phyloP scores from a whole-genome alignment of 2,797 vertebrate species.

The Parauchenoglanis punctatus region DNA sequence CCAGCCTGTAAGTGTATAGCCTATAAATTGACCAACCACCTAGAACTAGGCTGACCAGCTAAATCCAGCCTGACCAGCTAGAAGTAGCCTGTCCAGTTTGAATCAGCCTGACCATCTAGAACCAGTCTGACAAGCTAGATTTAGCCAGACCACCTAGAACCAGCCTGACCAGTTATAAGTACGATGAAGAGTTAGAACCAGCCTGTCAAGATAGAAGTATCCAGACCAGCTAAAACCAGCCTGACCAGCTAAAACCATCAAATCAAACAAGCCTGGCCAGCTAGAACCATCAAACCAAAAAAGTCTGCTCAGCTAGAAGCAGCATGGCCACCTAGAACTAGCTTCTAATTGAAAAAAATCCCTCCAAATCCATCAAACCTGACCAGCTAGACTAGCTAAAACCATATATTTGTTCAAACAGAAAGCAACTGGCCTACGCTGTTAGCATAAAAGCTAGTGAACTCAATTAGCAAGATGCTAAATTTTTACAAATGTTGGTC shows the following conservation, averaged over 20 bases:
- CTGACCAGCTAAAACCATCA: not conserved
- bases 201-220: not conserved
- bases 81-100: not conserved
- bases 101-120: not conserved
- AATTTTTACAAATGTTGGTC: not conserved
- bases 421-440: not conserved
- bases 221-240: not conserved
- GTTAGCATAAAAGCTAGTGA: not conserved
- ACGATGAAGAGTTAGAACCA: not conserved
- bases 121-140: not conserved
- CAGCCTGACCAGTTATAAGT: not conserved
- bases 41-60: not conserved
- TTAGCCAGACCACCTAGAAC: not conserved
- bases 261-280: not conserved
- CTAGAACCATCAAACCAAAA: not conserved
- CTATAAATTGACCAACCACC: too few relatives aligned
- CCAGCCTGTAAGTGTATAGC: too few relatives aligned
- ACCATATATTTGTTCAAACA: not conserved
- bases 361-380: too few relatives aligned
- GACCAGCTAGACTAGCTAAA: not conserved
- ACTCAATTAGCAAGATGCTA: not conserved
- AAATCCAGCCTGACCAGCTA: not conserved
- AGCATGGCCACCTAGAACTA: not conserved
- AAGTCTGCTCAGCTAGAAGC: not conserved
- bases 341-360: too few relatives aligned